Base-by-base conservation (phyloP, 2,797 vertebrate species). In the Kryptopterus vitreolus region DNA sequence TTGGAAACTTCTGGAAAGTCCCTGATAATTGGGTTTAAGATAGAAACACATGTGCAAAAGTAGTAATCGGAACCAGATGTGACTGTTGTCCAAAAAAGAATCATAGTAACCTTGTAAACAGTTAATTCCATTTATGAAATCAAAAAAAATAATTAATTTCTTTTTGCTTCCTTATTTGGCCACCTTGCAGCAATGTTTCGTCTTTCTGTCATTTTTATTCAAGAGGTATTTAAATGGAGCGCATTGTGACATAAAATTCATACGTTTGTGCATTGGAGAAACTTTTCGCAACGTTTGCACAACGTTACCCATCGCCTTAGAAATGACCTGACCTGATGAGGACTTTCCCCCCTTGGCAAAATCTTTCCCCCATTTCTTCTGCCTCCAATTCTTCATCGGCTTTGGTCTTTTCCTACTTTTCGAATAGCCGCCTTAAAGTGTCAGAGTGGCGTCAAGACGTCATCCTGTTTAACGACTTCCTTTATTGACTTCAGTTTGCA, bases 371-470 rank as follows among this genome's bases (percentile, higher is more conserved):
- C 57, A 55, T 26, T 18, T 48, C 48, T 76, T 76, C 20, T 62
- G 38, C 31, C 31, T 31, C 31, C 20, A 31, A n/a, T 48, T 74
- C 57, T 24, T 48, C 22, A 2, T n/a, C 11, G 1, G 46, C 18
- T 75, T 75, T 3, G 59, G 18, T 7, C 9, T 12, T 61, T 75
- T 61, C 26, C 15, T 46, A 18, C 18, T 29, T 58, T 38, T 35
- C 57, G 57, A 73, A 57, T 73, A 73, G 20, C 52, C 22, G 9
- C 48, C 35, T 52, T 52, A 20, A 52, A 50, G 46, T 70, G 68
- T 48, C 65, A 16, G 5, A 16, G 6, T 52, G 43, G 12, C 65
- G 5, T 46, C 13, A 24, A 57, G 35, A 10, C n/a, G 12, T 43
- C 72, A 18, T 75, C 24, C n/a, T 18, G 1, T 74, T 59, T 20